Conservation (phyloP, 2,888 invertebrate genomes). For the Tetheella fluctuosa region DNA sequence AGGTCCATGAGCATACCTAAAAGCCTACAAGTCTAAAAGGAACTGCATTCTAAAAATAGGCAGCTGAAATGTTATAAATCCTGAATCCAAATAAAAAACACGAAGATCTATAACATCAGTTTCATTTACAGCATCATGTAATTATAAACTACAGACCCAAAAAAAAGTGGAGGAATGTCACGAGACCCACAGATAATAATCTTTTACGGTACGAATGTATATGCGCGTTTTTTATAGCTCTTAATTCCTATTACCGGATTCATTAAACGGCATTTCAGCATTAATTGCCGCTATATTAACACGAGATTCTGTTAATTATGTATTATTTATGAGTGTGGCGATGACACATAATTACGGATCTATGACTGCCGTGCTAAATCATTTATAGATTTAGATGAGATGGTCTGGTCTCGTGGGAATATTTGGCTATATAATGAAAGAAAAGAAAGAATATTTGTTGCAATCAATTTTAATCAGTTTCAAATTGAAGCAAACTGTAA, state of each 20-base stretch:
- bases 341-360: neutral
- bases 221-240: neutral
- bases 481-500: too few species aligned
- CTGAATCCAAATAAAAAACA: too few species aligned
- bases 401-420: neutral
- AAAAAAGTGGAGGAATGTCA: neutral
- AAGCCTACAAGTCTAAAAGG: too few species aligned
- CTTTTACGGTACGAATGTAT: constrained; percentile 1
- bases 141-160: neutral
- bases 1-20: too few species aligned
- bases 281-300: constrained; percentile 22
- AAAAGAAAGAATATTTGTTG: too few species aligned
- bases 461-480: too few species aligned
- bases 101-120: too few species aligned
- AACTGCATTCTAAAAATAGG: too few species aligned
- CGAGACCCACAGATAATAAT: neutral
- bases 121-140: too few species aligned
- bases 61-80: too few species aligned
- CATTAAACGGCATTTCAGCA: constrained; percentile 3
- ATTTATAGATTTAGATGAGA: neutral
- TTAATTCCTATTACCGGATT: neutral
- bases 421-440: neutral
- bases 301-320: constrained; percentile 20
- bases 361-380: neutral
- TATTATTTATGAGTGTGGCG: constrained; percentile 19